Base-by-base conservation (phyloP, 2,113 vertebrate species). In the Zosterops japonicus region DNA sequence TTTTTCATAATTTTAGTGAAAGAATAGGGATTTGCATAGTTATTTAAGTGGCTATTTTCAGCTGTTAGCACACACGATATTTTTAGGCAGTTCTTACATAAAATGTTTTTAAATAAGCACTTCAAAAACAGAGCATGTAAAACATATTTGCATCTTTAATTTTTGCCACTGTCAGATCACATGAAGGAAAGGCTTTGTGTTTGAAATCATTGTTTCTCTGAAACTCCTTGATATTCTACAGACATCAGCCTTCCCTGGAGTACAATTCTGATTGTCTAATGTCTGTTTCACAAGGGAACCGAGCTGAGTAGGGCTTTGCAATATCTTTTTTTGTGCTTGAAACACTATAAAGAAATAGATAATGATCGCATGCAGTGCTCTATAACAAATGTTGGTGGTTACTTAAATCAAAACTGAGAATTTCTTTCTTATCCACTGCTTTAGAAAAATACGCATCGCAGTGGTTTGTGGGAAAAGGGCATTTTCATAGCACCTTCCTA, bases 201-300 rank as follows among this genome's bases (percentile, higher is more conserved):
- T 95, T 97, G 67, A 75, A 83, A 92, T 96, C 71, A 87, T 47
- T 5, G 5, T 91, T 93, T 93, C 82, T 93, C 86, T 93, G 93
- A 97, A 96, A 35, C 79, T 97, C 85, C 90, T 97, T 97, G 96
- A 90, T 94, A 97, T 98, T 98, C 95, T 82, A 71, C 90, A 96
- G 89, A 91, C 88, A 44, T 94, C 87, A 96, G 68, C 78, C 72
- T 94, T 60, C 81, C 90, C 90, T 94, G 75, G 94, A 97, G 97
- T 96, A 95, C 5, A 33, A 93, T 59, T 96, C 91, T 91, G 94
- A 92, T 87, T 56, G 21, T 60, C 76, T 94, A 91, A 93, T 94
- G 89, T 85, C 87, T 97, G 53, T 96, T 95, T 91, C 93, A 94
- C 83, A 94, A 93, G 87, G 87, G 53, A 97, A 82, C 69, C 5